Base-by-base conservation (phyloP, 2,113 vertebrate species). In the Halcyon malimbica region DNA sequence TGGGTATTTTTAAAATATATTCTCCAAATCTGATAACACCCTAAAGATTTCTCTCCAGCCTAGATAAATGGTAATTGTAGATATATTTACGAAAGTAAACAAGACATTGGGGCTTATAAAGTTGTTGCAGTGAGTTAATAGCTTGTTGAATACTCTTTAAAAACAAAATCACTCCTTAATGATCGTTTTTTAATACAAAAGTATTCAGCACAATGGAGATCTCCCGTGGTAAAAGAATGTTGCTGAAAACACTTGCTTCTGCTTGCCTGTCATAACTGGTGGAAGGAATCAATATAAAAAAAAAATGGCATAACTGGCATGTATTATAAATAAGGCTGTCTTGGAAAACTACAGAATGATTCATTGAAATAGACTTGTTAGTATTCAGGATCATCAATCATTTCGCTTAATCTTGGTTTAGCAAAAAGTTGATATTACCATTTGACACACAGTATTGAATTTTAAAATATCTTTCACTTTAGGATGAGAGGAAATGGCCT, bases 281-380 rank as follows among this genome's bases (percentile, higher is more conserved):
- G 37, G 76, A 80, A 46, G 9, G 37, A 89, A 68, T 89, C 89
- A 86, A 56, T 87, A 85, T 24, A 3, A 51, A 51, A 51, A 51
- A 95, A 67, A 77, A 13, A 5, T 67, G 77, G 48, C 28, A 35
- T 57, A 83, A 63, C 46, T 85, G 81, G 33, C 78, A 76, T 90
- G 48, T 74, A 28, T 95, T 89, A 87, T 90, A 86, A 95, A 95
- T 93, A 93, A 89, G 93, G 39, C 25, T 96, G 65, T 89, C 60
- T 57, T 79, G 71, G 35, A 73, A 35, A 92, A 44, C 53, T 68
- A n/a, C 35, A 31, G 68, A 48, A 78, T 64, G 37, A 60, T 93
- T 77, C 33, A 51, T 84, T 4, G 5, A 68, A 92, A 78, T n/a
- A 79, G 39, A 50, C n/a, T 69, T 68, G 13, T 7, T 85, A 69